Conservation (phyloP, 2,797 vertebrate species). For the Pseudochirops corinnae region DNA sequence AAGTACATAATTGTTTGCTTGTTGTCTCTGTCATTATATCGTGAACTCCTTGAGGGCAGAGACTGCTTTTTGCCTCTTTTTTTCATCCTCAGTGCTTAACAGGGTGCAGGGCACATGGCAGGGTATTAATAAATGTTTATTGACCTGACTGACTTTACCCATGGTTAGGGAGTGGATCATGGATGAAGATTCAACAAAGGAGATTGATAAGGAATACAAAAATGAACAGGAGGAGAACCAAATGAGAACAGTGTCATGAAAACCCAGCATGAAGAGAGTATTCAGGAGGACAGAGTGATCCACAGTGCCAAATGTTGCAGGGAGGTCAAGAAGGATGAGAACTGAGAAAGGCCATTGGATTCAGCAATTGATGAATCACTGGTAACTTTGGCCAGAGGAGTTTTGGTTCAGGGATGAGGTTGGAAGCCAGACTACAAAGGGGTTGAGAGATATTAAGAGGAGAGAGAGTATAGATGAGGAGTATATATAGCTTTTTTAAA, state of each 20-base stretch:
- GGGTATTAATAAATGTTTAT: background rate
- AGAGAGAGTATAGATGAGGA: background rate
- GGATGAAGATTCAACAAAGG: background rate
- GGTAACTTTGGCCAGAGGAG: background rate
- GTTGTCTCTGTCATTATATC: background rate
- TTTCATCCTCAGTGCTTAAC: background rate
- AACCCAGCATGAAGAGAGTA: background rate
- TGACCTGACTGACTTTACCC: background rate
- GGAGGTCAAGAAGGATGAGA: background rate
- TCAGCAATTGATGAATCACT: background rate
- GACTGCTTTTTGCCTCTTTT: background rate
- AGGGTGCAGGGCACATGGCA: background rate
- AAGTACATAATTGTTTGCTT: background rate
- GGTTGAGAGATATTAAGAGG: background rate
- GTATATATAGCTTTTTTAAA: background rate
- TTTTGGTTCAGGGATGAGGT: background rate
- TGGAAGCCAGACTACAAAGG: background rate
- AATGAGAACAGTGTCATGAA: background rate
- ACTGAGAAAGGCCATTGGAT: background rate
- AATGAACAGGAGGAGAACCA: background rate
- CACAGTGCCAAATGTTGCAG: background rate
- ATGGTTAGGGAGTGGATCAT: background rate
- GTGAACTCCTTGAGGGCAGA: background rate
- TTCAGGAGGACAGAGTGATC: background rate
- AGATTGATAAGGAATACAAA: background rate